A percentile compares a stretch with the other conserved stretches of the same genome.
These are phyloP conservation scores for Brachyrhaphis roseni DNA, from an alignment of 2,797 vertebrate species.

Conservation along the genomic window DNA sequence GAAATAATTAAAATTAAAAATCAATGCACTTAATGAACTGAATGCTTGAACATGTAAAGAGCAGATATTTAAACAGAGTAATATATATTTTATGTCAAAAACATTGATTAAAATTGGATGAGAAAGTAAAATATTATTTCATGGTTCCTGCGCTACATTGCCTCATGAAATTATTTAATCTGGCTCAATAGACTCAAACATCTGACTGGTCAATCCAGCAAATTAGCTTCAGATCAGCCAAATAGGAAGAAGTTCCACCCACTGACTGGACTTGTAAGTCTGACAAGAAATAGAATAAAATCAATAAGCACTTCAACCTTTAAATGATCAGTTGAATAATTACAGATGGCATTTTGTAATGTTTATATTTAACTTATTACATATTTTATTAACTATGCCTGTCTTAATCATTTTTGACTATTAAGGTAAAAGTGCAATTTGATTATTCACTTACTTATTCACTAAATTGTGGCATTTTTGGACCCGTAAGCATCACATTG, in stretches of 20 bases:
- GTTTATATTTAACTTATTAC: neutral
- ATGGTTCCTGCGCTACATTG: neutral
- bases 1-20: neutral
- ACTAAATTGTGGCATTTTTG: neutral
- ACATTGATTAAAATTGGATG: neutral
- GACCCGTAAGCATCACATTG: neutral
- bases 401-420: neutral
- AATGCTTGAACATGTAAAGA: neutral
- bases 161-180: neutral
- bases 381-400: neutral
- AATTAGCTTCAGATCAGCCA: neutral
- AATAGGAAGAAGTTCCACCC: neutral
- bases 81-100: neutral
- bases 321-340: neutral
- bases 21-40: neutral
- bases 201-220: neutral
- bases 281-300: neutral
- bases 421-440: neutral
- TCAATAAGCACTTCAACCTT: neutral
- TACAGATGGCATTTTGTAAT: neutral
- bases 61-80: neutral
- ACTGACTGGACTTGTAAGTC: neutral
- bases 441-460: neutral
- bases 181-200: neutral
- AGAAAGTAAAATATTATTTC: neutral